These are phyloP conservation scores for Drosophila mojavensis DNA, from an alignment of 1,140 invertebrate species.

Conservation along the genomic window DNA sequence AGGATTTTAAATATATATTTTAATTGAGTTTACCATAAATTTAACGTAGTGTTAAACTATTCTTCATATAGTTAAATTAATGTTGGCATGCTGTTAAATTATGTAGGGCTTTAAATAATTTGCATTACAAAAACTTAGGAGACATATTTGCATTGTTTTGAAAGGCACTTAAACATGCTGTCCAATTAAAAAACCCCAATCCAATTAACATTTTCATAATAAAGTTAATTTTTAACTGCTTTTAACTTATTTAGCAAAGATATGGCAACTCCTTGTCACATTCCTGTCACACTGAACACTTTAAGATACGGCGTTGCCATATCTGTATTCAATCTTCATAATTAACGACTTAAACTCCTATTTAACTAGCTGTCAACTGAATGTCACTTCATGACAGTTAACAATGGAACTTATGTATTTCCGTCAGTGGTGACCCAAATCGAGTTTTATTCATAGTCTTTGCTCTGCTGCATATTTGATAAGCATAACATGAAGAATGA, in stretches of 20 bases:
- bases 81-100: no score
- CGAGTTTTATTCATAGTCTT: not conserved
- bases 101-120: no score
- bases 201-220: no score
- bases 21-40: no score
- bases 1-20: no score
- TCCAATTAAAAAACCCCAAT: not conserved
- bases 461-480: constrained; percentile 17
- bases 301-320: not conserved
- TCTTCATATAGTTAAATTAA: no score
- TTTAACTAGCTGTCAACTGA: constrained; percentile 10
- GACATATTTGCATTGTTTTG: no score
- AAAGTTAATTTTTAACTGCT: not conserved
- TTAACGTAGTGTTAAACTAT: no score
- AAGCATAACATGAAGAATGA: constrained; percentile 8
- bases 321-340: not conserved
- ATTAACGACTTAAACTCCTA: not conserved
- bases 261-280: not conserved
- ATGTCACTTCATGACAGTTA: not conserved
- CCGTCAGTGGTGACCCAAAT: not conserved
- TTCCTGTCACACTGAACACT: no score
- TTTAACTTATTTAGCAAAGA: not conserved
- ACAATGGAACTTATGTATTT: not conserved
- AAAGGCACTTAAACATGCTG: not conserved
- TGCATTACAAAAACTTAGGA: no score